Percentiles rank a stretch among this genome's conserved stretches.
Evolutionary conservation across 2,888 invertebrate genomes (phyloP).

Genomic region (Eudasyphora cyanicolor): DNA sequence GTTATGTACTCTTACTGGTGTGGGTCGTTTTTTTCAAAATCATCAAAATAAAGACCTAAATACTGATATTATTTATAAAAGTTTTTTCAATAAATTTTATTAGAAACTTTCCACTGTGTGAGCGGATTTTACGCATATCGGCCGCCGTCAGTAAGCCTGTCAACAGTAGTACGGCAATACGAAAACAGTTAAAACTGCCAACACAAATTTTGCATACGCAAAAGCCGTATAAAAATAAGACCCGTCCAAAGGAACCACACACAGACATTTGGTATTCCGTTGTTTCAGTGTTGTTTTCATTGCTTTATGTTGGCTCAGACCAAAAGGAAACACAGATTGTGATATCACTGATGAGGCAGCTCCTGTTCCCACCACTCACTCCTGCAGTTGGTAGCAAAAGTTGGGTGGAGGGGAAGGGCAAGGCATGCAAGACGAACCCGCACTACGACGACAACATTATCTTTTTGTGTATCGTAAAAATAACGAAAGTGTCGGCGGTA

Average conservation of each 20-base stretch:
- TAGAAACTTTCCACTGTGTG: neutral
- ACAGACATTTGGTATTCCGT: constrained; percentile 17
- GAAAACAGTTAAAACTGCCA: constrained; percentile 40
- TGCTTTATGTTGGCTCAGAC: constrained; percentile 11
- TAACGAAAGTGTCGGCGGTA: constrained; percentile 37
- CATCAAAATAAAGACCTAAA: too few relatives aligned
- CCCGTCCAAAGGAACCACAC: neutral
- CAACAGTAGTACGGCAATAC: neutral
- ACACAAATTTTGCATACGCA: constrained; percentile 52
- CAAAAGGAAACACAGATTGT: constrained; percentile 43
- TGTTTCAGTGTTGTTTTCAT: constrained; percentile 3
- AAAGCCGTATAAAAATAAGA: neutral
- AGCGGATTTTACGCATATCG: neutral
- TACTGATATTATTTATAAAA: too few relatives aligned
- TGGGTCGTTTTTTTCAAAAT: too few relatives aligned
- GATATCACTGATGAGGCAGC: neutral
- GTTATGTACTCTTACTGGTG: too few relatives aligned
- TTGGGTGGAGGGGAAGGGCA: neutral
- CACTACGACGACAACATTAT: neutral
- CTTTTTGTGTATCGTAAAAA: constrained; percentile 33
- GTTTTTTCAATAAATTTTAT: too few relatives aligned
- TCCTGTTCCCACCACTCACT: neutral
- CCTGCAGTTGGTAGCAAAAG: neutral
- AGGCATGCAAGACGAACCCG: neutral
- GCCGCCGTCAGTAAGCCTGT: neutral